A percentile compares a stretch with the other conserved stretches of the same genome.
Conservation (phyloP, 2,797 vertebrate genomes). For the Oceanodroma leucorhoa region DNA sequence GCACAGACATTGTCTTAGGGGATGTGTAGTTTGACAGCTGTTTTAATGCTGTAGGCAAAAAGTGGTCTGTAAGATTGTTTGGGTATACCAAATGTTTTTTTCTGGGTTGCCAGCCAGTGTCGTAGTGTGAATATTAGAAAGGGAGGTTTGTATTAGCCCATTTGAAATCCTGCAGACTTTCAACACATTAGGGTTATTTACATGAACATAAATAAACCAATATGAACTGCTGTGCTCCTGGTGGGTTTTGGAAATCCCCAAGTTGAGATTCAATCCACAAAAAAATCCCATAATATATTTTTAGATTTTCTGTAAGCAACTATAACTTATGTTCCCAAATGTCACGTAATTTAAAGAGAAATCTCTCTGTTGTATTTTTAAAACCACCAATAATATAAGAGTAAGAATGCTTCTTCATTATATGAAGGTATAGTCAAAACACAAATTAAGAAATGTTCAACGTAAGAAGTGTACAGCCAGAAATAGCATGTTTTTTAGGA, state of each 20-base stretch:
- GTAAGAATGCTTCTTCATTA: not conserved
- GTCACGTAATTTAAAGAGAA: not conserved
- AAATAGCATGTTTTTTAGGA: not conserved
- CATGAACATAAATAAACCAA: not conserved
- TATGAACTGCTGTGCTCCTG: not conserved
- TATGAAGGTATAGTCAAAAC: not conserved
- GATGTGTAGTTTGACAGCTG: no score
- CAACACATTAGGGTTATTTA: not conserved
- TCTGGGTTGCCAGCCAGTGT: fast-evolving
- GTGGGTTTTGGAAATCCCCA: not conserved
- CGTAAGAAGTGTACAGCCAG: not conserved
- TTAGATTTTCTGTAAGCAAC: not conserved
- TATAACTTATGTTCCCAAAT: not conserved
- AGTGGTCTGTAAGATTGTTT: not conserved
- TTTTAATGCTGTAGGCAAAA: not conserved
- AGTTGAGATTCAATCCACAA: not conserved
- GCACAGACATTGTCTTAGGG: not conserved
- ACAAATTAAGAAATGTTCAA: not conserved
- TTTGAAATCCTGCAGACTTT: not conserved
- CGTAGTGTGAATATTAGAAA: not conserved
- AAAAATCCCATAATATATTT: not conserved
- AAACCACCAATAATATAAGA: not conserved
- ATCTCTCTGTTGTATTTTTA: not conserved
- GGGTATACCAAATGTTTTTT: not conserved
- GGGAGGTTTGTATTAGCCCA: not conserved